Evolutionary conservation across 2,113 vertebrate genomes (phyloP).

Genomic region (Eclectus roratus): DNA sequence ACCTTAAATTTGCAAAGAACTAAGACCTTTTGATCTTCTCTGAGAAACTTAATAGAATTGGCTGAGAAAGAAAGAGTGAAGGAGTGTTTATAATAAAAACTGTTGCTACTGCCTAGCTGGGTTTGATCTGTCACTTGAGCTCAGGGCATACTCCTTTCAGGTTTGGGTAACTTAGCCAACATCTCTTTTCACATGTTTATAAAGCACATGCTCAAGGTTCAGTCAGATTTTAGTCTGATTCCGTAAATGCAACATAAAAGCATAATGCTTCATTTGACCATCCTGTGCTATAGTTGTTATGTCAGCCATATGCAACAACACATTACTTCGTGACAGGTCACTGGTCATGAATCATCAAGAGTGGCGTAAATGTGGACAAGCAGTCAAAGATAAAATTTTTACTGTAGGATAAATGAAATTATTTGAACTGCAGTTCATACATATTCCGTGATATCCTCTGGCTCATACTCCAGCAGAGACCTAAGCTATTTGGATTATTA

Average conservation of each 20-base stretch:
- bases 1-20: background rate
- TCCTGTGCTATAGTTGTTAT: accelerated
- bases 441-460: background rate
- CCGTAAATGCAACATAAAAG: background rate
- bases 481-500: conserved; percentile 1
- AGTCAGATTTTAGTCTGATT: background rate
- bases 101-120: background rate
- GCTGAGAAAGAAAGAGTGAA: background rate
- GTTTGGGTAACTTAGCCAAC: background rate
- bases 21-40: background rate
- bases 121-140: conserved; percentile 24
- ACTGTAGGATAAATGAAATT: background rate
- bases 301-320: background rate
- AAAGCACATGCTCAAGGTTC: background rate
- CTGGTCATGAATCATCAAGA: background rate
- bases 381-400: conserved; percentile 1
- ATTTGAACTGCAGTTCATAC: background rate
- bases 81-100: background rate
- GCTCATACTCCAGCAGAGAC: background rate
- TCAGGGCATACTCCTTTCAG: background rate
- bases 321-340: accelerated
- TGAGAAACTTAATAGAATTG: background rate
- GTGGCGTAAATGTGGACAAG: background rate
- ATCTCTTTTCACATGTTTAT: background rate
- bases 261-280: background rate